Percentiles rank a stretch among this genome's conserved stretches.
phyloP scores from a whole-genome alignment of 2,113 vertebrate species.

The Chloropsis hardwickii region DNA sequence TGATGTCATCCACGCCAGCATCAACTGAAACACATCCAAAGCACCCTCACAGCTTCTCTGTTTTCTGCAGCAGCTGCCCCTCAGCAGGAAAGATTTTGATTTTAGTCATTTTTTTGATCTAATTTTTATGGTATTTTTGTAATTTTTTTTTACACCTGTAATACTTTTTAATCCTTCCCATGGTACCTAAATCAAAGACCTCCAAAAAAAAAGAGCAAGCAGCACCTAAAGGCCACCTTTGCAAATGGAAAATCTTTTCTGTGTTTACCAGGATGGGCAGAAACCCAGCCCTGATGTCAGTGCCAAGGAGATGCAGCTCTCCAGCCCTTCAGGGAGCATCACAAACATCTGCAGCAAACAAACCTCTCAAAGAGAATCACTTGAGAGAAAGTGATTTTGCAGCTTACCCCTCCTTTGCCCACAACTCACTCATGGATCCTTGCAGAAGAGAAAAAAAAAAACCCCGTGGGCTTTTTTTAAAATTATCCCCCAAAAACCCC shows the following conservation, averaged over 20 bases:
- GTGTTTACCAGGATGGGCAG: background rate
- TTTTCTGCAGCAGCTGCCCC: background rate
- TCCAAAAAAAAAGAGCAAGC: accelerated
- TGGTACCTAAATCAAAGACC: background rate
- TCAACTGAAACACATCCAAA: background rate
- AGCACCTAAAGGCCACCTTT: background rate
- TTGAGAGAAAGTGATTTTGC: background rate
- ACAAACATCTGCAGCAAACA: background rate
- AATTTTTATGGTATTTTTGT: background rate
- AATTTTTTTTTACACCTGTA: background rate
- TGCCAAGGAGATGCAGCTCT: accelerated
- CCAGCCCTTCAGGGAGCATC: background rate
- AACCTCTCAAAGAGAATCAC: background rate
- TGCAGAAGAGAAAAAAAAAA: accelerated
- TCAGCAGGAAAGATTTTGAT: background rate
- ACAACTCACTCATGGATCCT: background rate
- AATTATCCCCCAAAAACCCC: background rate
- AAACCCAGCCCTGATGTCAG: accelerated
- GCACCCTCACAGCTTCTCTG: background rate
- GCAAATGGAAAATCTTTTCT: background rate
- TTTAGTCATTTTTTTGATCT: accelerated
- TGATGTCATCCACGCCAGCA: background rate
- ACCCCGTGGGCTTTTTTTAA: background rate
- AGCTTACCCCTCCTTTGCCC: background rate
- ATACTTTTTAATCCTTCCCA: background rate